Conservation (phyloP, 2,113 vertebrate genomes). For the Eleginops maclovinus region DNA sequence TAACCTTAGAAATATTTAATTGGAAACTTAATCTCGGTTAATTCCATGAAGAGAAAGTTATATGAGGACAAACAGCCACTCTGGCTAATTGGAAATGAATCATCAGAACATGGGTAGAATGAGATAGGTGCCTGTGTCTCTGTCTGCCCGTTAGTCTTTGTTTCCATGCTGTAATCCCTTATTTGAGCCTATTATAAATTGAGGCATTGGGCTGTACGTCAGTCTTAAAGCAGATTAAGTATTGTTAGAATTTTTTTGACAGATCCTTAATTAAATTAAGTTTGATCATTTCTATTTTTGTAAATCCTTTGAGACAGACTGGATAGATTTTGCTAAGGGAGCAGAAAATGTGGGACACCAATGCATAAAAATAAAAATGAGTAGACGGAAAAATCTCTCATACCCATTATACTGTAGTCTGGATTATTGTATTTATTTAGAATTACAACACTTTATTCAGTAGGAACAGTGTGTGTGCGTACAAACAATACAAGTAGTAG, state of each 20-base stretch:
- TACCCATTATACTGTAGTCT: too few species aligned
- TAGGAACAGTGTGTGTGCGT: too few species aligned
- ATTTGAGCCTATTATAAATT: constrained; percentile 23
- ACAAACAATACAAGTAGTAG: too few species aligned
- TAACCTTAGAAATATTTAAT: constrained; percentile 54
- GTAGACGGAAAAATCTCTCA: background rate
- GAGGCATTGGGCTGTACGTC: constrained; percentile 1
- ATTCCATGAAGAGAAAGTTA: constrained; percentile 49
- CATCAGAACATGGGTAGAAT: constrained; percentile 31
- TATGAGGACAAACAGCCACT: constrained; percentile 55
- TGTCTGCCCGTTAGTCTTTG: constrained; percentile 1
- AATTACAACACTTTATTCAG: too few species aligned
- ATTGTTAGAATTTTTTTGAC: constrained; percentile 2
- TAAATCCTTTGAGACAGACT: background rate
- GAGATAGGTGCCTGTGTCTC: constrained; percentile 9
- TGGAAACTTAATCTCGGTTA: constrained; percentile 46
- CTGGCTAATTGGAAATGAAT: constrained; percentile 58
- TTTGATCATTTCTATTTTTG: background rate
- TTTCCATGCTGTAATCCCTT: constrained; percentile 12
- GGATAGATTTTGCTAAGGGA: background rate
- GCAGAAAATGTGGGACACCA: background rate
- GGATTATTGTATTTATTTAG: too few species aligned
- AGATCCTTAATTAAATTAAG: constrained; percentile 19
- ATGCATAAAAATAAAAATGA: background rate
- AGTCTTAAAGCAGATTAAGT: constrained; percentile 26